Conservation (phyloP, 2,888 invertebrate species). For the Osmoderma eremita region DNA sequence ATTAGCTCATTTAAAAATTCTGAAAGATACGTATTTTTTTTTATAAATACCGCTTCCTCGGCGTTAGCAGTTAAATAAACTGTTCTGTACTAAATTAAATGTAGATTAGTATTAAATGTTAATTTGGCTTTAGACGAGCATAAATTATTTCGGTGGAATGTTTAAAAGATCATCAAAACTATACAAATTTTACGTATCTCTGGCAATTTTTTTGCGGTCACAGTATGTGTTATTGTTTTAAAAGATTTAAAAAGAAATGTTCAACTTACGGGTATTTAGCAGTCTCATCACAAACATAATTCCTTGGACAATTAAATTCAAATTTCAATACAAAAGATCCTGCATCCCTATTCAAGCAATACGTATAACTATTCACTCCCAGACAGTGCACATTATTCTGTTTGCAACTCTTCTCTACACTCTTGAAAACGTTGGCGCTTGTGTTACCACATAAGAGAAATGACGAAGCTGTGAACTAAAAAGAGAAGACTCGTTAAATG, state of each 20-base stretch:
- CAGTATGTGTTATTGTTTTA: too few relatives aligned
- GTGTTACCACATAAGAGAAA: background rate
- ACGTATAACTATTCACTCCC: conserved; percentile 24
- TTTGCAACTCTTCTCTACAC: conserved; percentile 12
- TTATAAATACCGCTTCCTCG: too few relatives aligned
- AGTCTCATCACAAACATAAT: conserved; percentile 35
- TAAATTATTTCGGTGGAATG: background rate
- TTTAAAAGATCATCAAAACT: too few relatives aligned
- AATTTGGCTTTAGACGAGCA: too few relatives aligned
- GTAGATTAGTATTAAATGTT: too few relatives aligned
- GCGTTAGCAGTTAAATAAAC: too few relatives aligned
- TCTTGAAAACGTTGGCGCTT: conserved; percentile 1
- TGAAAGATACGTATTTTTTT: too few relatives aligned
- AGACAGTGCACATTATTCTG: conserved; percentile 23
- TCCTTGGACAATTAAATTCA: conserved; percentile 39
- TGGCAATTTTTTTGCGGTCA: too few relatives aligned
- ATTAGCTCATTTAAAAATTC: too few relatives aligned
- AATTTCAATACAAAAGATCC: conserved; percentile 8
- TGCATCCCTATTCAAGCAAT: conserved; percentile 39
- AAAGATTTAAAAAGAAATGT: conserved; percentile 3
- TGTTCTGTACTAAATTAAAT: too few relatives aligned
- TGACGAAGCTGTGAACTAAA: background rate
- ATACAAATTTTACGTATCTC: too few relatives aligned
- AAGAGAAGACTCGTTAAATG: conserved; percentile 6
- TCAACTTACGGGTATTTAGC: conserved; percentile 42